Percentiles rank a stretch among this genome's conserved stretches.
phyloP scores from a whole-genome alignment of 2,888 invertebrate species.

The Volucella bombylans region DNA sequence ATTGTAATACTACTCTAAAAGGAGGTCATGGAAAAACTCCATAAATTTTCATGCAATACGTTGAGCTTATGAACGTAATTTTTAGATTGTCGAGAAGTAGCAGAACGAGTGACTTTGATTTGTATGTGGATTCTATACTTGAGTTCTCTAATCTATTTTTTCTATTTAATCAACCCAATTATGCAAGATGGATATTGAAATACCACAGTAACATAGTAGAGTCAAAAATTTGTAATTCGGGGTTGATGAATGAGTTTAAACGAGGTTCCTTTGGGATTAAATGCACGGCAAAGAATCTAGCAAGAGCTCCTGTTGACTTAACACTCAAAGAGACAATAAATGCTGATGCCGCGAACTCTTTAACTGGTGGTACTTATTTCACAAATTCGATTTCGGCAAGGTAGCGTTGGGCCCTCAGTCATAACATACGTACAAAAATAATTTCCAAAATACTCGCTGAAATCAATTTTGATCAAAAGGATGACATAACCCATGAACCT shows the following conservation, averaged over 20 bases:
- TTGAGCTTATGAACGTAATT: background rate
- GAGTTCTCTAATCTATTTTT: background rate
- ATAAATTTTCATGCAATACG: background rate
- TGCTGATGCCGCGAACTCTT: too few species aligned
- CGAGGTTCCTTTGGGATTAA: conserved; percentile 3
- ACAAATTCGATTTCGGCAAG: conserved; percentile 7
- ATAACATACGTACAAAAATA: conserved; percentile 13
- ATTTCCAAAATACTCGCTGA: background rate
- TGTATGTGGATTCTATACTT: background rate
- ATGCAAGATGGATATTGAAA: conserved; percentile 6
- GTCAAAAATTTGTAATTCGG: background rate
- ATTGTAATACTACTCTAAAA: too few species aligned
- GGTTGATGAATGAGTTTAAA: background rate
- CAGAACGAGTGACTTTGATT: background rate
- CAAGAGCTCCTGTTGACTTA: conserved; percentile 20
- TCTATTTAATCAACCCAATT: background rate
- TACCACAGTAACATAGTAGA: too few species aligned
- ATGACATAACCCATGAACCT: conserved; percentile 7
- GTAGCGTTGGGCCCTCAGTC: background rate
- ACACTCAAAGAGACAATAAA: conserved; percentile 7
- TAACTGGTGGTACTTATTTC: background rate
- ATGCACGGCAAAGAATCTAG: background rate
- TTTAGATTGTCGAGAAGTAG: background rate
- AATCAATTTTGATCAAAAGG: background rate
- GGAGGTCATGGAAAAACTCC: too few species aligned